A percentile compares a stretch with the other conserved stretches of the same genome.
Evolutionary conservation across 1,140 invertebrate genomes (phyloP).

Genomic region (Drosophila ficusphila): DNA sequence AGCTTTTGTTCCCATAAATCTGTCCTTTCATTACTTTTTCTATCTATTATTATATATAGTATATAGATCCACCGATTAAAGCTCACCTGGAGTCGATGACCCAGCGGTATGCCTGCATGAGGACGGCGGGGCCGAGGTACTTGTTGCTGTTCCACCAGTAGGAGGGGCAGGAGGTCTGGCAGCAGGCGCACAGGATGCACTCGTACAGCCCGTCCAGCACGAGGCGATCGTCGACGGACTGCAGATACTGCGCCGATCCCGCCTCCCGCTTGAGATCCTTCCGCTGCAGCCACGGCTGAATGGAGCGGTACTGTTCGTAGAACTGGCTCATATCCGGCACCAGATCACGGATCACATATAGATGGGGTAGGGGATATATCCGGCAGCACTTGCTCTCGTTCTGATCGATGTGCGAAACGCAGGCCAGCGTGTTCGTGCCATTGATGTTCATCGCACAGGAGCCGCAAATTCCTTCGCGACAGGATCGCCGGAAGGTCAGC

Average conservation of each 20-base stretch:
- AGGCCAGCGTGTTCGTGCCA: conserved; percentile 97
- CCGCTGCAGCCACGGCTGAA: conserved; percentile 97
- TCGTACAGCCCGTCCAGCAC: conserved; percentile 98
- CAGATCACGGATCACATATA: conserved; percentile 98
- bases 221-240: conserved; percentile 94
- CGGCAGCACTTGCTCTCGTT: conserved; percentile 54
- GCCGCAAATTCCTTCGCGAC: conserved; percentile 98
- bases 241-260: conserved; percentile 90
- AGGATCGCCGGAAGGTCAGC: conserved; percentile 97
- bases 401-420: conserved; percentile 81
- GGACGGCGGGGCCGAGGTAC: conserved; percentile 96
- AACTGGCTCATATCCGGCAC: conserved; percentile 97
- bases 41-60: no score
- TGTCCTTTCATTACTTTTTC: no score
- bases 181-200: conserved; percentile 98
- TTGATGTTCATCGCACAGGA: conserved; percentile 99
- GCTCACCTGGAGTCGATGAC: conserved; percentile 94
- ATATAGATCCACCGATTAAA: no score
- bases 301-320: conserved; percentile 95
- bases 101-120: conserved; percentile 98
- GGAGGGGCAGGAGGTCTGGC: conserved; percentile 96
- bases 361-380: conserved; percentile 97
- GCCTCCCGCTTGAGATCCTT: conserved; percentile 87
- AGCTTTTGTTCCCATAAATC: no score
- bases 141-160: conserved; percentile 99